phyloP scores from a whole-genome alignment of 2,113 vertebrate genomes.

The Saccopteryx bilineata region DNA sequence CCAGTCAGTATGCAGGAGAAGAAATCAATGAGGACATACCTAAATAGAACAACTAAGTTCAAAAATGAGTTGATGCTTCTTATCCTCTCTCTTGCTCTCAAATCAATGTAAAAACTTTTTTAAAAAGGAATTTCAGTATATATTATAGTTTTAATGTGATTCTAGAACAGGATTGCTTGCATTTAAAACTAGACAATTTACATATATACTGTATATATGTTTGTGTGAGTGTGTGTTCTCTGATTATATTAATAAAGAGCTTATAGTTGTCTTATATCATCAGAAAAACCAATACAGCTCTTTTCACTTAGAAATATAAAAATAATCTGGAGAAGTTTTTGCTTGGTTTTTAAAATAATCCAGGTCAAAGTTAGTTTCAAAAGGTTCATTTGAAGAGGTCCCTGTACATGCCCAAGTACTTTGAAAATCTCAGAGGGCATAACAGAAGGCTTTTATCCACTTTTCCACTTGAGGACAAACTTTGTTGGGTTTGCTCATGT shows the following conservation, averaged over 20 bases:
- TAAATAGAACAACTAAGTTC: too few species aligned
- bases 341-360: background rate
- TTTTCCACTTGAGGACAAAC: background rate
- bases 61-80: too few species aligned
- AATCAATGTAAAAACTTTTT: too few species aligned
- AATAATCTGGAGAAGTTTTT: background rate
- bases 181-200: background rate
- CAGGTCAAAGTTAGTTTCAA: background rate
- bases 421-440: background rate
- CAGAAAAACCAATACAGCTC: background rate
- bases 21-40: too few species aligned
- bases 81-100: too few species aligned
- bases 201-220: background rate
- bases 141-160: background rate
- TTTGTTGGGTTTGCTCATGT: background rate
- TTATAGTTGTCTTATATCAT: background rate
- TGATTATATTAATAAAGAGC: background rate
- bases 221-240: background rate
- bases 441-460: background rate
- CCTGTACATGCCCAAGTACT: background rate
- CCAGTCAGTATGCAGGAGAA: too few species aligned
- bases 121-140: too few species aligned
- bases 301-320: conserved; percentile 34
- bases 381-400: background rate
- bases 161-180: background rate